phyloP scores from a whole-genome alignment of 2,797 vertebrate genomes.

The Rhinatrema bivittatum region DNA sequence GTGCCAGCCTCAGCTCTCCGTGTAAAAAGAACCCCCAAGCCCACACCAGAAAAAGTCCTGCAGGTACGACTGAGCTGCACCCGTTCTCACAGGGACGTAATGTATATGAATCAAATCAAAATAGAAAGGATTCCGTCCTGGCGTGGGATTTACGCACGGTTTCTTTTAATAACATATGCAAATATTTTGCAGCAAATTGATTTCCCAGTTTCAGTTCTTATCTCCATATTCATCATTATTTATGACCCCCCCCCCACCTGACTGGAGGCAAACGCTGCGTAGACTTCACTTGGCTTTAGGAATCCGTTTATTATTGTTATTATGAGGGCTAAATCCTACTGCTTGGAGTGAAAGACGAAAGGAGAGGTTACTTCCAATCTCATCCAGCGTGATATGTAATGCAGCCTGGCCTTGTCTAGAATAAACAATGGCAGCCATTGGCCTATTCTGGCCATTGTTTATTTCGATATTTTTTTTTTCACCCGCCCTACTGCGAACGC shows the following conservation, averaged over 20 bases:
- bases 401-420: no score
- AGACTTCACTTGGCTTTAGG: constrained; percentile 38
- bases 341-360: constrained; percentile 41
- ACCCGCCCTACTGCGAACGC: no score
- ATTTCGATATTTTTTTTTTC: no score
- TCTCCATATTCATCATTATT: constrained; percentile 72
- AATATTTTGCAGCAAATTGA: constrained; percentile 73
- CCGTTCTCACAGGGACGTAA: constrained; percentile 45
- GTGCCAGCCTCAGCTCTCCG: no score
- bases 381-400: no score
- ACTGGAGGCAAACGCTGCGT: constrained; percentile 22
- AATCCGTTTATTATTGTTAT: constrained; percentile 44
- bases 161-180: constrained; percentile 78
- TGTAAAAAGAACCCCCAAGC: constrained; percentile 2
- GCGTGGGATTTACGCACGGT: constrained; percentile 56
- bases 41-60: constrained; percentile 14
- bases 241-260: constrained; percentile 51
- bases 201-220: constrained; percentile 70
- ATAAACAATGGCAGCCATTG: no score
- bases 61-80: constrained; percentile 37
- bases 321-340: constrained; percentile 35
- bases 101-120: constrained; percentile 63
- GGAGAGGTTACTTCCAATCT: no score
- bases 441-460: no score
- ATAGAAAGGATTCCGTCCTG: constrained; percentile 55